Evolutionary conservation across 2,888 invertebrate genomes (phyloP).

Genomic region (Lasioglossum vierecki): DNA sequence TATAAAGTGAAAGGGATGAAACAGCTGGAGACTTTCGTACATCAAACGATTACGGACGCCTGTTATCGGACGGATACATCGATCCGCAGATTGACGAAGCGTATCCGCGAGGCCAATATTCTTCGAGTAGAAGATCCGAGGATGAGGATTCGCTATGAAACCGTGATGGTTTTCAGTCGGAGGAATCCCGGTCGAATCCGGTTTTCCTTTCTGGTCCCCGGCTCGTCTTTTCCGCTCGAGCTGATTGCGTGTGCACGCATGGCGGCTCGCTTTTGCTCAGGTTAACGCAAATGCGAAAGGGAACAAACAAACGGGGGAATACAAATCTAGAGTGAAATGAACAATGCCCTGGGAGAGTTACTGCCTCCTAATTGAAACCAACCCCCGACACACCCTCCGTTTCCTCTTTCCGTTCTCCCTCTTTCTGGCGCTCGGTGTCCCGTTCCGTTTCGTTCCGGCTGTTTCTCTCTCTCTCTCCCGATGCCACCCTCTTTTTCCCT

Average conservation of each 20-base stretch:
- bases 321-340: conserved; percentile 84
- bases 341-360: conserved; percentile 83
- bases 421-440: conserved; percentile 2
- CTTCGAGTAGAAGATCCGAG: neutral
- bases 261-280: conserved; percentile 72
- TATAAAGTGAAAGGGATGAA: neutral
- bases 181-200: conserved; percentile 48
- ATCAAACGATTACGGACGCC: neutral
- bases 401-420: conserved; percentile 65
- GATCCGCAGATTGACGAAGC: neutral
- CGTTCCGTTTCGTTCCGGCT: conserved; percentile 23
- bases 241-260: conserved; percentile 70
- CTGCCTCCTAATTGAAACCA: conserved; percentile 84
- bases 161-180: neutral
- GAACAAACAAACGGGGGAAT: conserved; percentile 81
- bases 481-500: conserved; percentile 36
- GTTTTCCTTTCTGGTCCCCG: conserved; percentile 42
- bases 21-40: neutral
- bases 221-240: conserved; percentile 67
- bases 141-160: neutral
- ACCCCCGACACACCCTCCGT: conserved; percentile 73
- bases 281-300: conserved; percentile 74
- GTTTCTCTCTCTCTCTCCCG: neutral
- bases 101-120: neutral
- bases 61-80: neutral